A percentile compares a stretch with the other conserved stretches of the same genome.
Conservation (phyloP, 2,888 invertebrate genomes). For the Epicampocera succincta region DNA sequence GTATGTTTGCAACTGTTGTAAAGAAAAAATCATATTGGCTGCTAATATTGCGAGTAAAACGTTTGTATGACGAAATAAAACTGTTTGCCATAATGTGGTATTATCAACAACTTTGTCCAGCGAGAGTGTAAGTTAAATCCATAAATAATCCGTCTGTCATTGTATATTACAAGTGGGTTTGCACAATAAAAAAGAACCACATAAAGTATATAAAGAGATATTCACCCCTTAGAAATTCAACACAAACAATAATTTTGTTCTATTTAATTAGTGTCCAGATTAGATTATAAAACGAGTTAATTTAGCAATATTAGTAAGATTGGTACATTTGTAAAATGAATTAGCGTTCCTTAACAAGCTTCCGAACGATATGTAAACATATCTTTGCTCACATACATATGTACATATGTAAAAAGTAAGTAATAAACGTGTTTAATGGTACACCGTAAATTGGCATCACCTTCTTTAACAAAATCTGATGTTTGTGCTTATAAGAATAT, state of each 20-base stretch:
- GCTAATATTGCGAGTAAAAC: slow-evolving; percentile 20
- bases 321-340: neutral
- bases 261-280: slow-evolving; percentile 5
- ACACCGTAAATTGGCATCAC: no score
- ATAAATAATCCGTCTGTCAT: slow-evolving; percentile 28
- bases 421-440: no score
- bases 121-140: slow-evolving; percentile 29
- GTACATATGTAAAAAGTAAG: no score
- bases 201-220: neutral
- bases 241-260: neutral
- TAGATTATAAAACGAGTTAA: slow-evolving; percentile 9
- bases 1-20: neutral
- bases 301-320: neutral
- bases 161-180: neutral
- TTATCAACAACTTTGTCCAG: slow-evolving; percentile 10
- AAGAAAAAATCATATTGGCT: slow-evolving; percentile 3
- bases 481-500: no score
- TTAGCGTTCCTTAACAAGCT: no score
- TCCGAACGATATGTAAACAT: no score
- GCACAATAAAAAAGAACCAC: neutral
- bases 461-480: no score
- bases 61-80: slow-evolving; percentile 7
- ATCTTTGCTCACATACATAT: no score
- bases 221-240: slow-evolving; percentile 34
- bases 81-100: slow-evolving; percentile 13